These are phyloP conservation scores for Lindbergichthys nudifrons DNA, from an alignment of 2,797 vertebrate species.

Conservation along the genomic window DNA sequence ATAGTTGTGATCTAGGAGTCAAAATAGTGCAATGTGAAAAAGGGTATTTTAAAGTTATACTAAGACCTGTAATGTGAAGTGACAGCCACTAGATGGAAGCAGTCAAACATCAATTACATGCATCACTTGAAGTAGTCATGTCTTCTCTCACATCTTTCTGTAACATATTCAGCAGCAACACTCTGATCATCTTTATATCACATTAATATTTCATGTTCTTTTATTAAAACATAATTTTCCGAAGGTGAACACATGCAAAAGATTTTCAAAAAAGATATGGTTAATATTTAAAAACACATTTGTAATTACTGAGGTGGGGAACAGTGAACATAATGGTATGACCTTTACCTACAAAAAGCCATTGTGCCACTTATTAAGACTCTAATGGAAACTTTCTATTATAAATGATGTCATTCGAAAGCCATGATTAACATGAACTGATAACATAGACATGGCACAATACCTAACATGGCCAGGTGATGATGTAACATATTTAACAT, in stretches of 20 bases:
- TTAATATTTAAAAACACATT: not conserved
- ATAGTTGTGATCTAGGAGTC: not conserved
- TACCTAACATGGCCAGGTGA: constrained; percentile 16
- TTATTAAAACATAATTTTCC: constrained; percentile 22
- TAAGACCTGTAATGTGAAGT: constrained; percentile 26
- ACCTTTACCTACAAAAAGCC: not conserved
- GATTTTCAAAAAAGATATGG: not conserved
- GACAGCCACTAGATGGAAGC: constrained; percentile 52
- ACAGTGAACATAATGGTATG: not conserved
- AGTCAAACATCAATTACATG: not conserved
- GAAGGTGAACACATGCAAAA: not conserved
- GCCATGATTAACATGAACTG: not conserved
- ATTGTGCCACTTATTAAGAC: not conserved
- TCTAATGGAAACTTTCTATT: not conserved
- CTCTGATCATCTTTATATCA: not conserved
- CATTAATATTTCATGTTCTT: not conserved
- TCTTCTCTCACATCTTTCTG: not conserved
- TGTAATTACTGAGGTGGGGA: not conserved
- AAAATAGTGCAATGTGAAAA: not conserved
- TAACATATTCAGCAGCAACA: constrained; percentile 6
- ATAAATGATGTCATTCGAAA: constrained; percentile 8
- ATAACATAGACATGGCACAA: constrained; percentile 9
- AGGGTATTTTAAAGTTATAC: not conserved
- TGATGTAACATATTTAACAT: constrained; percentile 55
- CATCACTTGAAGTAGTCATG: no score